These are phyloP conservation scores for Plusia festucae DNA, from an alignment of 2,888 invertebrate genomes.

Conservation along the genomic window DNA sequence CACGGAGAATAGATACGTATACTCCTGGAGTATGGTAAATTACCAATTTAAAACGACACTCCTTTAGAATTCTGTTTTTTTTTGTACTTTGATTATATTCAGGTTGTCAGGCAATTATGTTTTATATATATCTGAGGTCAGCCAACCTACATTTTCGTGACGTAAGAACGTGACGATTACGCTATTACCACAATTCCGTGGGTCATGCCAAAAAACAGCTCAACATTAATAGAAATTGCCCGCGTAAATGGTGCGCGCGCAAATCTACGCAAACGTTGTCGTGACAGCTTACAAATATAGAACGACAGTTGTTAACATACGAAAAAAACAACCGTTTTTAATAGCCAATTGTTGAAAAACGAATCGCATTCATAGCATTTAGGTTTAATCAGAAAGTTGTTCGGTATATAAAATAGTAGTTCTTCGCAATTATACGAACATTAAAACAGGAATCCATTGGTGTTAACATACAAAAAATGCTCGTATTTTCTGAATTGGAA, in stretches of 20 bases:
- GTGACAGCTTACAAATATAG: conserved; percentile 35
- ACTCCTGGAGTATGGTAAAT: neutral
- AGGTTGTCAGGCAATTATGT: conserved; percentile 9
- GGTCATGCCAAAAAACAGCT: conserved; percentile 47
- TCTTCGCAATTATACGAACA: conserved; percentile 28
- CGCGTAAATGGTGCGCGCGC: conserved; percentile 21
- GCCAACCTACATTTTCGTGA: conserved; percentile 27
- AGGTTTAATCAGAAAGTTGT: conserved; percentile 18
- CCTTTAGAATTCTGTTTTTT: neutral
- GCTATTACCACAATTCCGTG: conserved; percentile 39
- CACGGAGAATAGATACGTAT: neutral
- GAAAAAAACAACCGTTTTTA: conserved; percentile 14
- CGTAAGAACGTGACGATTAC: conserved; percentile 24
- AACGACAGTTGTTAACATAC: conserved; percentile 25
- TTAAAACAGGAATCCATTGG: conserved; percentile 29
- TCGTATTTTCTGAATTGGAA: conserved; percentile 19
- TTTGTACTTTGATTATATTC: conserved; percentile 16
- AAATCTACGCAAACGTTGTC: conserved; percentile 36
- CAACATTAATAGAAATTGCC: conserved; percentile 38
- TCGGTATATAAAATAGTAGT: conserved; percentile 23
- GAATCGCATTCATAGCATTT: conserved; percentile 17
- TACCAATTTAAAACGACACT: neutral
- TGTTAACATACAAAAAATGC: conserved; percentile 23
- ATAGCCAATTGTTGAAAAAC: conserved; percentile 23
- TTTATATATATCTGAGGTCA: conserved; percentile 38